Conservation (phyloP, 2,888 invertebrate genomes). For the Ormyrus nitidulus region DNA sequence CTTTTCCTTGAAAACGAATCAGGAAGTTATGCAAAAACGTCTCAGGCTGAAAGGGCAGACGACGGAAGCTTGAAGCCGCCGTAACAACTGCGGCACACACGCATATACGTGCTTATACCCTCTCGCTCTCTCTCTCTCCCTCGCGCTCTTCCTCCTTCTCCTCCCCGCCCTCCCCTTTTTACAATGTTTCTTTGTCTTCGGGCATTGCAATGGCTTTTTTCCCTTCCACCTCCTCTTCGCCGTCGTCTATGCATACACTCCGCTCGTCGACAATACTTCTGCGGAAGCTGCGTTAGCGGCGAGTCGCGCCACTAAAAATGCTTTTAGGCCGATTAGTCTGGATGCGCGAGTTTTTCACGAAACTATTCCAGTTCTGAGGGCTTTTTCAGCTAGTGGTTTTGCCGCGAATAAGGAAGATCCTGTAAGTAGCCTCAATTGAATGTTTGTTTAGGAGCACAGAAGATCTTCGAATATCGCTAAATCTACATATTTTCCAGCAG, state of each 20-base stretch:
- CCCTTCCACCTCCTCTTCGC: constrained; percentile 1
- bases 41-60: constrained; percentile 18
- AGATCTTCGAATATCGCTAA: no score
- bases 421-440: constrained; percentile 24
- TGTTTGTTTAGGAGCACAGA: background rate
- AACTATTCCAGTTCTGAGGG: constrained; percentile 18
- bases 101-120: background rate
- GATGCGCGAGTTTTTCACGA: constrained; percentile 59
- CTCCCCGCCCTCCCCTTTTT: constrained; percentile 7
- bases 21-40: constrained; percentile 40
- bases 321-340: constrained; percentile 73
- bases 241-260: background rate
- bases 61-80: constrained; percentile 12
- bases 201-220: constrained; percentile 50
- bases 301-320: constrained; percentile 65
- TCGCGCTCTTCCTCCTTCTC: background rate
- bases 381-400: constrained; percentile 31
- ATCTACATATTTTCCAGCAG: no score
- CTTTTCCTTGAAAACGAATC: constrained; percentile 36
- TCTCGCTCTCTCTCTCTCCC: background rate
- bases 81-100: constrained; percentile 30
- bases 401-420: constrained; percentile 42
- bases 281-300: constrained; percentile 24
- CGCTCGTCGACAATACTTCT: constrained; percentile 33
- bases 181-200: constrained; percentile 47